These are phyloP conservation scores for Muscina levida DNA, from an alignment of 2,888 invertebrate species.

Conservation along the genomic window DNA sequence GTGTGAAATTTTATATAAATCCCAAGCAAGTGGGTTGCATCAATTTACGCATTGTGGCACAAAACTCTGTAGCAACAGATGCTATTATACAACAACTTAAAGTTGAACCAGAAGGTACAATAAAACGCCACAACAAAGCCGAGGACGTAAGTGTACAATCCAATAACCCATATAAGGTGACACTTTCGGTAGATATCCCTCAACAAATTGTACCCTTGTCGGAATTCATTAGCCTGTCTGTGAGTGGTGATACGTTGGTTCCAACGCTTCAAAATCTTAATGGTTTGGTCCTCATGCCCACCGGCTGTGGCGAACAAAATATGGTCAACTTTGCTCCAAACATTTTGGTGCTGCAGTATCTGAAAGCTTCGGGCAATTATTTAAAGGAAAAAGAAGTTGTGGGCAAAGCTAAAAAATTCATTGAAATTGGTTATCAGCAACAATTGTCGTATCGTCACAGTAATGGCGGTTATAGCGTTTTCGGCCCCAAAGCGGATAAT, in stretches of 20 bases:
- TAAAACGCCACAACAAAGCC: constrained; percentile 74
- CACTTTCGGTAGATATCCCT: constrained; percentile 82
- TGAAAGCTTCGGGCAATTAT: constrained; percentile 79
- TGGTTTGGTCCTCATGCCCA: constrained; percentile 82
- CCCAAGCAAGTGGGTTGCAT: constrained; percentile 85
- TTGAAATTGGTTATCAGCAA: constrained; percentile 85
- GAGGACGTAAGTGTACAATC: neutral
- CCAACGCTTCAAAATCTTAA: constrained; percentile 82
- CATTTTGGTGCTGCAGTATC: constrained; percentile 83
- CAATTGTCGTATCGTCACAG: constrained; percentile 86
- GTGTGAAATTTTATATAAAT: constrained; percentile 85
- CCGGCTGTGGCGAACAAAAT: constrained; percentile 87
- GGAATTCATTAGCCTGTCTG: constrained; percentile 81
- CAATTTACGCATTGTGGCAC: constrained; percentile 86
- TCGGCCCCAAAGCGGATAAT: constrained; percentile 82
- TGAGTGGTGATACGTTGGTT: constrained; percentile 82
- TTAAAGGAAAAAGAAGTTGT: neutral
- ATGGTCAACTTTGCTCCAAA: constrained; percentile 85
- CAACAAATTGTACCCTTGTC: constrained; percentile 82
- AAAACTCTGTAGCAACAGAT: constrained; percentile 77
- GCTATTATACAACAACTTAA: constrained; percentile 83
- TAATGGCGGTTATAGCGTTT: constrained; percentile 89
- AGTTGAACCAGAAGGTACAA: constrained; percentile 87
- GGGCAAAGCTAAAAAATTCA: constrained; percentile 79
- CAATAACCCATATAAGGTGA: neutral